Evolutionary conservation across 1,140 invertebrate genomes (phyloP).

Genomic region (Orchestia grillus): DNA sequence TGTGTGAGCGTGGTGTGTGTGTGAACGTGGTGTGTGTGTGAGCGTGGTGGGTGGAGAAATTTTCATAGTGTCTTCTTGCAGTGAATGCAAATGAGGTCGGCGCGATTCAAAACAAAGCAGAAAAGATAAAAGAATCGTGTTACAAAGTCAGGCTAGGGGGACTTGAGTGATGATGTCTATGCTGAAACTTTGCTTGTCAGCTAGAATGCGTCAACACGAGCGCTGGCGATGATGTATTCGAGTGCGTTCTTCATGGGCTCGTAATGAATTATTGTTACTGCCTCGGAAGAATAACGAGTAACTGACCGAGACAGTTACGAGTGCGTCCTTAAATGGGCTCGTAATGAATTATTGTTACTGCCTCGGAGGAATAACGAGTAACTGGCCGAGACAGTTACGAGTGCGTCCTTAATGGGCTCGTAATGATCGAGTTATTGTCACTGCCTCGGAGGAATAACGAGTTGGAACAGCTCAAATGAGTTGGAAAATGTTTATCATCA

Average conservation of each 20-base stretch:
- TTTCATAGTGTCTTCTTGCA: neutral
- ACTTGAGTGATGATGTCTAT: neutral
- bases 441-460: no score
- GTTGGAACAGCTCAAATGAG: no score
- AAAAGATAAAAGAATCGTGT: neutral
- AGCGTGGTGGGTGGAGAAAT: neutral
- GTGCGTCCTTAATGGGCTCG: neutral
- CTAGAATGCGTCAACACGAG: neutral
- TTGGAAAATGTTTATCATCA: no score
- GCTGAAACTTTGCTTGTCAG: neutral
- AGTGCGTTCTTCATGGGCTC: neutral
- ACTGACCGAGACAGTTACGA: neutral
- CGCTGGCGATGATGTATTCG: neutral
- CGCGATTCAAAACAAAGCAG: neutral
- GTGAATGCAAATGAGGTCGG: constrained; percentile 28
- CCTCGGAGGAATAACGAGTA: no score
- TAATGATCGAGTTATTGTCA: neutral
- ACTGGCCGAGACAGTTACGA: neutral
- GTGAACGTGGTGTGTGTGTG: neutral
- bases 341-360: neutral
- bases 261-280: neutral
- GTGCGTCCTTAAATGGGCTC: neutral
- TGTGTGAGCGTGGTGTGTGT: neutral
- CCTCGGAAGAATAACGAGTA: no score
- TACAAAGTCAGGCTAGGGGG: neutral